phyloP scores from a whole-genome alignment of 2,888 invertebrate genomes.

The Acleris literana region DNA sequence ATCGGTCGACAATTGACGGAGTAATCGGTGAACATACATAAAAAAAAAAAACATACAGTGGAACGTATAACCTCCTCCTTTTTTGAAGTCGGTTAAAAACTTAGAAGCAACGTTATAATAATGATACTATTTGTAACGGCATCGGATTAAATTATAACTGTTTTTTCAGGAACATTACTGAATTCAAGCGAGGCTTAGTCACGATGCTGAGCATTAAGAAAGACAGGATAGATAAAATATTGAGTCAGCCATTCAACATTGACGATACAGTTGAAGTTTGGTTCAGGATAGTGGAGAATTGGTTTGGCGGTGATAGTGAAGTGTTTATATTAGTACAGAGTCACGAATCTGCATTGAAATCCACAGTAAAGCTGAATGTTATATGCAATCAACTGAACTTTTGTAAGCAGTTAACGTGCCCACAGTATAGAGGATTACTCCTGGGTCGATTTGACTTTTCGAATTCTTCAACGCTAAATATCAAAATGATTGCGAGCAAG shows the following conservation, averaged over 20 bases:
- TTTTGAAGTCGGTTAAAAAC: no score
- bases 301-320: rapidly evolving
- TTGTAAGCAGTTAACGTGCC: not conserved
- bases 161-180: not conserved
- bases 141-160: no score
- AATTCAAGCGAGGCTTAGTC: not conserved
- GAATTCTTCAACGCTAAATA: not conserved
- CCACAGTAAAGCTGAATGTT: not conserved
- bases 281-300: not conserved
- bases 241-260: not conserved
- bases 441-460: not conserved
- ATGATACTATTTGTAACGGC: no score
- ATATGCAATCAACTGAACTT: not conserved
- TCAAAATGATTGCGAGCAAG: not conserved
- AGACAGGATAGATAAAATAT: not conserved
- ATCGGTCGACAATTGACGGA: no score
- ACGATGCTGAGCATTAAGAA: not conserved
- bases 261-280: not conserved
- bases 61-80: no score
- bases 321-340: not conserved
- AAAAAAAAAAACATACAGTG: no score
- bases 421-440: not conserved
- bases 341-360: not conserved
- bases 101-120: no score
- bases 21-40: no score